Base-by-base conservation (phyloP, 2,797 vertebrate species). In the Sebastiscus albofasciatus region DNA sequence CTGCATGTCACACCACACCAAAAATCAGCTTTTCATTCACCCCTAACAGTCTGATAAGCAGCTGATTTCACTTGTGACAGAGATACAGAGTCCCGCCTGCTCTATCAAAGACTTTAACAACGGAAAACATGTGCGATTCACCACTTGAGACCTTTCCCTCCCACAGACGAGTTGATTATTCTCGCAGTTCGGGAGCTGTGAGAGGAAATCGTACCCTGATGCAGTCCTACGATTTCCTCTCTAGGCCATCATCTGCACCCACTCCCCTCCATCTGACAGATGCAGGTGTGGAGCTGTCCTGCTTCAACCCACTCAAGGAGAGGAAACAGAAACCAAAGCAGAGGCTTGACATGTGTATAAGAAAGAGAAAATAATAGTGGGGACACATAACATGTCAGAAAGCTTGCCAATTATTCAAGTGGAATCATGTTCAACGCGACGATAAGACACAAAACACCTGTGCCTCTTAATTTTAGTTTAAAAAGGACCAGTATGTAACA, bases 221-320 rank as follows among this genome's bases (percentile, higher is more conserved):
- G 26, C 65, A 72, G 61, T 84, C 89, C 90, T 84, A 90, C 74
- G 0, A 46, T 71, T 89, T 94, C 89, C 90, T 87, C 68, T 81
- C 77, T 79, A 55, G 73, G 87, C 49, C 34, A 67, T 84, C 75
- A 12, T 82, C 74, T 81, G 75, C 77, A 79, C 46, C 75, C 74
- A 61, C 82, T 81, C 71, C 22, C 56, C 72, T 68, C 72, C 29
- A 34, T 85, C 82, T 90, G 87, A 90, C 87, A 92, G 75, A 79
- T 81, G 88, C 91, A 94, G 92, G 91, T 93, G 87, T 86, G 64
- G 73, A 84, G 60, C 78, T 6, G 73, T 79, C 75, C 68, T 75
- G 75, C 76, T 76, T 46, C 60, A 52, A 55, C 26, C 8, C 81
- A 77, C 79, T 87, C 55, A 22, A 66, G 52, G 71, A 90, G 29